Conservation (phyloP, 2,797 vertebrate species). For the Neoniphon sammara region DNA sequence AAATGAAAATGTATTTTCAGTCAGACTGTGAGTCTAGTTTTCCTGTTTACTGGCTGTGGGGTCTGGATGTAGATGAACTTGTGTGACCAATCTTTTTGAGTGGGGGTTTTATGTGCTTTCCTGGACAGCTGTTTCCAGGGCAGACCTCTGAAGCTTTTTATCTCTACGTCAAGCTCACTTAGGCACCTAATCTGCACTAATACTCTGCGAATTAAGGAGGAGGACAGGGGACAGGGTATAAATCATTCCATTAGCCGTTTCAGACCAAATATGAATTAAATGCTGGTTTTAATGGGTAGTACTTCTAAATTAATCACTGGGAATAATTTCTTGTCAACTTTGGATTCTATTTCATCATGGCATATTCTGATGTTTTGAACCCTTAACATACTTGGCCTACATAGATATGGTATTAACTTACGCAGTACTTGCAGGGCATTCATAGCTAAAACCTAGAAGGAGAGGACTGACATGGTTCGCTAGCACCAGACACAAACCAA, state of each 20-base stretch:
- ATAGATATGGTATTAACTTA: constrained; percentile 59
- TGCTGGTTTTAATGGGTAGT: constrained; percentile 38
- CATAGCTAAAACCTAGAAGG: constrained; percentile 55
- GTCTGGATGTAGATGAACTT: constrained; percentile 5
- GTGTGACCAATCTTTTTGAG: constrained; percentile 6
- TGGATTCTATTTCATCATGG: constrained; percentile 43
- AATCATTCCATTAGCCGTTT: constrained; percentile 25
- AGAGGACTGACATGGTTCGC: constrained; percentile 35
- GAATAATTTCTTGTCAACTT: constrained; percentile 47
- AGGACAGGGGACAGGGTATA: background rate
- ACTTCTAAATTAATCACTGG: constrained; percentile 39
- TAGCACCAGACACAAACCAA: constrained; percentile 1
- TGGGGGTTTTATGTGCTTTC: constrained; percentile 57
- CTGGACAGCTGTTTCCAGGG: constrained; percentile 73
- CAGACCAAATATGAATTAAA: constrained; percentile 25
- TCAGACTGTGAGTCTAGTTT: background rate
- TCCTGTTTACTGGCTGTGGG: constrained; percentile 1
- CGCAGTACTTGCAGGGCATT: constrained; percentile 46
- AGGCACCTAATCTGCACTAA: constrained; percentile 73
- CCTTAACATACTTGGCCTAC: constrained; percentile 53
- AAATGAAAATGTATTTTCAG: background rate
- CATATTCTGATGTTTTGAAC: constrained; percentile 56
- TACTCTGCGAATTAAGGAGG: constrained; percentile 67
- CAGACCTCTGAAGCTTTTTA: constrained; percentile 72
- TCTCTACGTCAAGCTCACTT: constrained; percentile 71